phyloP scores from a whole-genome alignment of 1,140 invertebrate genomes.

The Eumaeus atala region DNA sequence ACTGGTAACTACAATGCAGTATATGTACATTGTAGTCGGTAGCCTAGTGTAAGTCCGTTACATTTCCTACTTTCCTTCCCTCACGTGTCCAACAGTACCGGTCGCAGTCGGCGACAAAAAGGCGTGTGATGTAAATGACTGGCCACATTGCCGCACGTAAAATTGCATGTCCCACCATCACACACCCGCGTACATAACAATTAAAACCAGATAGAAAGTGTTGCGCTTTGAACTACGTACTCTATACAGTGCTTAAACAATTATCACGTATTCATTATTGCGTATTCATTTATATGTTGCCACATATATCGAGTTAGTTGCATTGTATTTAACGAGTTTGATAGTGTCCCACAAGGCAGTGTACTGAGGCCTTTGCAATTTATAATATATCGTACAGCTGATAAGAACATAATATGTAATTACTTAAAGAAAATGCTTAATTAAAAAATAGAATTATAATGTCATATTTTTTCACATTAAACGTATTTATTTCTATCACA shows the following conservation, averaged over 20 bases:
- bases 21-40: background rate
- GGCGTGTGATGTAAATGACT: slow-evolving; percentile 50
- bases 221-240: slow-evolving; percentile 28
- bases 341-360: too few relatives aligned
- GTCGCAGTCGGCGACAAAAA: slow-evolving; percentile 26
- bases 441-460: too few relatives aligned
- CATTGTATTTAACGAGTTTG: too few relatives aligned
- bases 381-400: too few relatives aligned
- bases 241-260: slow-evolving; percentile 25
- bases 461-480: too few relatives aligned
- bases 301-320: too few relatives aligned
- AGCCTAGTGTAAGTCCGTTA: background rate
- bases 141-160: slow-evolving; percentile 64
- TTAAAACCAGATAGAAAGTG: slow-evolving; percentile 69
- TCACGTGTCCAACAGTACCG: slow-evolving; percentile 10
- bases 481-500: too few relatives aligned
- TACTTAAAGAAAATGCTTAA: too few relatives aligned
- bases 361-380: too few relatives aligned
- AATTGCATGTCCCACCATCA: slow-evolving; percentile 56
- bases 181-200: slow-evolving; percentile 57
- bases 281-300: too few relatives aligned
- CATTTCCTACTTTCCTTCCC: background rate
- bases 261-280: slow-evolving; percentile 43
- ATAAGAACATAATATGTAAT: too few relatives aligned
- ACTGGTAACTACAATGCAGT: background rate